These are phyloP conservation scores for Poeciliopsis turneri DNA, from an alignment of 2,797 vertebrate species.

Conservation along the genomic window DNA sequence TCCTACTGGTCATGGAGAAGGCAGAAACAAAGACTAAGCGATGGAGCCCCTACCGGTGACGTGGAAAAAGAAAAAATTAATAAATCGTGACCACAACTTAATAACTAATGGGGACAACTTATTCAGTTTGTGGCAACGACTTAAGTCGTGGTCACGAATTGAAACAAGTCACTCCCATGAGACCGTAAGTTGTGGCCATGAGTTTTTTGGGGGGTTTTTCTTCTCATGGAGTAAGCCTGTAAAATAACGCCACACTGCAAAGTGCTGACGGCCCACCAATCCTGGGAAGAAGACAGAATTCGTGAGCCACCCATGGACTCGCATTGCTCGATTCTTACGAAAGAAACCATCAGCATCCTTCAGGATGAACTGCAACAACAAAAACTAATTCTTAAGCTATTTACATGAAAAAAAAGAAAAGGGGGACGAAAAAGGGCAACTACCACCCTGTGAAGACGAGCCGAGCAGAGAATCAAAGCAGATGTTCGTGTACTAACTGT, in stretches of 20 bases:
- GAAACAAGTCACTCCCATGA: too few relatives aligned
- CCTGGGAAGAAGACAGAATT: not conserved
- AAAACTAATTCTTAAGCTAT: not conserved
- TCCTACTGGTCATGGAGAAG: too few relatives aligned
- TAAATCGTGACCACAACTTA: too few relatives aligned
- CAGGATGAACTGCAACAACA: not conserved
- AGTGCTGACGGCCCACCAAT: not conserved
- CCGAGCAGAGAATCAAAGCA: not conserved
- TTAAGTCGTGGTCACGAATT: too few relatives aligned
- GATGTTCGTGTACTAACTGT: not conserved
- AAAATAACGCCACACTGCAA: not conserved
- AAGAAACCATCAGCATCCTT: not conserved
- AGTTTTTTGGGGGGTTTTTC: too few relatives aligned
- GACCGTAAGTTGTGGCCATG: too few relatives aligned
- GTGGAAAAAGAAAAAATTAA: too few relatives aligned
- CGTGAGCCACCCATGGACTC: not conserved
- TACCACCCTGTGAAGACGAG: not conserved
- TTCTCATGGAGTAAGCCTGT: not conserved
- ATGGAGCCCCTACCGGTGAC: too few relatives aligned
- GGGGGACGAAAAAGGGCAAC: not conserved
- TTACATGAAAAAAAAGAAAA: too few relatives aligned
- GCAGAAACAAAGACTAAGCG: too few relatives aligned
- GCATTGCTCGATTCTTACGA: not conserved
- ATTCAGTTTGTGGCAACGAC: too few relatives aligned
- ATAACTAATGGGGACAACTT: too few relatives aligned